phyloP scores from a whole-genome alignment of 92 coral and sea anemone species.

The Anthopleura xanthogrammica region DNA sequence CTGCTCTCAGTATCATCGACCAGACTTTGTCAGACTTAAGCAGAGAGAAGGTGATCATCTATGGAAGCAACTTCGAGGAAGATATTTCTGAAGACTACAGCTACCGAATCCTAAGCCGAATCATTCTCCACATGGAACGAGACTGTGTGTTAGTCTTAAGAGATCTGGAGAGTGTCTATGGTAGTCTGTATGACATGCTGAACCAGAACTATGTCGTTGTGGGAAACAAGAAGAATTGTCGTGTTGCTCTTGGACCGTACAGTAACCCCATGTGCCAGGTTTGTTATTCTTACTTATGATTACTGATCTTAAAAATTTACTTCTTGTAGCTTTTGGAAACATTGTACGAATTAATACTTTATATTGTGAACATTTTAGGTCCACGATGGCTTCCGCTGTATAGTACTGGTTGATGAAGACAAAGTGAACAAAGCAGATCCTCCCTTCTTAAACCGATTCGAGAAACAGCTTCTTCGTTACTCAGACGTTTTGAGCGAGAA shows the following conservation, averaged over 20 bases:
- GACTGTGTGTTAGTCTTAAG: constrained; percentile 50
- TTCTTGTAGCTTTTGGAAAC: too few relatives aligned
- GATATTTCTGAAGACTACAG: constrained; percentile 55
- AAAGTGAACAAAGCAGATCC: constrained; percentile 57
- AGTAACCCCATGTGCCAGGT: constrained; percentile 64
- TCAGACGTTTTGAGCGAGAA: constrained; percentile 38
- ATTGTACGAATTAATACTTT: too few relatives aligned
- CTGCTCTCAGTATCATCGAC: constrained; percentile 41
- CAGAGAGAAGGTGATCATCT: constrained; percentile 46
- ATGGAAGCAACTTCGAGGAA: constrained; percentile 54
- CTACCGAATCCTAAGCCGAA: constrained; percentile 52
- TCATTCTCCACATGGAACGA: constrained; percentile 52
- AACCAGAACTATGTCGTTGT: constrained; percentile 57
- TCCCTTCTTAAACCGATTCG: constrained; percentile 64
- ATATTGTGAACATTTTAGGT: constrained; percentile 1
- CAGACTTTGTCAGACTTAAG: constrained; percentile 19
- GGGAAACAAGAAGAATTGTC: constrained; percentile 49
- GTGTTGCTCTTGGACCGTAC: constrained; percentile 59
- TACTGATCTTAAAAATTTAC: background rate
- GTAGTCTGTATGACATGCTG: constrained; percentile 58
- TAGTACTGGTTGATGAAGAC: constrained; percentile 46
- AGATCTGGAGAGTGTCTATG: constrained; percentile 60
- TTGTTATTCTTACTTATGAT: background rate
- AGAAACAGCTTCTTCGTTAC: constrained; percentile 62
- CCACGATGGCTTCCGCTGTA: constrained; percentile 52